A percentile compares a stretch with the other conserved stretches of the same genome.
Evolutionary conservation across 2,888 invertebrate species (phyloP).

Genomic region (Vandiemenella viatica): DNA sequence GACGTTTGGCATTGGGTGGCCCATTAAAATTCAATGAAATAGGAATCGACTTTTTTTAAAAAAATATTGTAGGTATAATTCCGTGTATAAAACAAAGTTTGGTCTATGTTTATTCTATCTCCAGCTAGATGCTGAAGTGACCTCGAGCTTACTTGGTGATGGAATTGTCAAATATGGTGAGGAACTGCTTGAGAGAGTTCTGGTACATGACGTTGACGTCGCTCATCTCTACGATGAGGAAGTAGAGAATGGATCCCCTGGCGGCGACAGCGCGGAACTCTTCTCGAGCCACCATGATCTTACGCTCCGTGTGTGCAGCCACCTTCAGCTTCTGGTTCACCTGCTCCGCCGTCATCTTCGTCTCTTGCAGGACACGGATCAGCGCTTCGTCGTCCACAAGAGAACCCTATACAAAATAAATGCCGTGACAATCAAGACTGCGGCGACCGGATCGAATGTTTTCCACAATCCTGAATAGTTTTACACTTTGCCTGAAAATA

Average conservation of each 20-base stretch:
- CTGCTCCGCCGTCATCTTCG: constrained; percentile 81
- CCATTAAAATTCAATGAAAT: too few species aligned
- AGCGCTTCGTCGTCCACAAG: constrained; percentile 91
- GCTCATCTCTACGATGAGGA: constrained; percentile 93
- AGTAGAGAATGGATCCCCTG: constrained; percentile 85
- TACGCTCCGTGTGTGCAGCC: constrained; percentile 84
- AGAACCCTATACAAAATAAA: constrained; percentile 58
- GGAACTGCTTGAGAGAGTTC: constrained; percentile 85
- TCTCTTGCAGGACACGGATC: constrained; percentile 74
- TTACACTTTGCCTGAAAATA: too few species aligned
- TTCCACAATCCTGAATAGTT: too few species aligned
- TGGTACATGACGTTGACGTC: constrained; percentile 95
- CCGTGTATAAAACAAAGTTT: too few species aligned
- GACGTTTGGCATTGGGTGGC: too few species aligned
- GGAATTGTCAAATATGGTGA: constrained; percentile 84
- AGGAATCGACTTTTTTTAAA: too few species aligned
- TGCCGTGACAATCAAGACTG: too few species aligned
- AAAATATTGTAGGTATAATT: too few species aligned
- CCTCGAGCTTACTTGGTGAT: constrained; percentile 50
- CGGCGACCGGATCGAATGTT: too few species aligned
- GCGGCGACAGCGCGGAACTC: constrained; percentile 92
- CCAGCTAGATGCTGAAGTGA: too few species aligned
- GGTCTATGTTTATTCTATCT: too few species aligned
- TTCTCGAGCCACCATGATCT: constrained; percentile 85
- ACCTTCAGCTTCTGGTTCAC: constrained; percentile 87